Evolutionary conservation across 2,797 vertebrate genomes (phyloP).

Genomic region (Gallinago solitaria): DNA sequence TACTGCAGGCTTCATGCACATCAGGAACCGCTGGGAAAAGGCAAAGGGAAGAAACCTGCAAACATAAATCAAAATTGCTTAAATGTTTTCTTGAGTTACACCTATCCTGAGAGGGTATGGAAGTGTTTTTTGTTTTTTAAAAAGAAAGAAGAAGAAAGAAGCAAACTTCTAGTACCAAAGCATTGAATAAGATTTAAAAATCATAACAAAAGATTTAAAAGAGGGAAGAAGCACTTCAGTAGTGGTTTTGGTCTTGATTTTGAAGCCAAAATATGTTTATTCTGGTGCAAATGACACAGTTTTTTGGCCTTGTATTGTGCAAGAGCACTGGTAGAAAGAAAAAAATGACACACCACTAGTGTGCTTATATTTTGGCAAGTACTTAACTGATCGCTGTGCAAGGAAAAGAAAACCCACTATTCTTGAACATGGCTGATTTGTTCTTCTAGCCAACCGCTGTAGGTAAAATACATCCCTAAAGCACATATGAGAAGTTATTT

Average conservation of each 20-base stretch:
- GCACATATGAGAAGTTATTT: background rate
- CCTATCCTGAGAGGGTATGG: background rate
- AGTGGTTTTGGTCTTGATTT: background rate
- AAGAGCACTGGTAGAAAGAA: background rate
- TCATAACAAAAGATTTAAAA: background rate
- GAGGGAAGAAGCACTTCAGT: background rate
- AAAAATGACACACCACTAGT: background rate
- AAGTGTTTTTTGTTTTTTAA: background rate
- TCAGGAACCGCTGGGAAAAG: background rate
- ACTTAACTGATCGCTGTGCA: background rate
- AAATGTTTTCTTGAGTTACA: background rate
- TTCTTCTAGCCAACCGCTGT: background rate
- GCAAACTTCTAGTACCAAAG: background rate
- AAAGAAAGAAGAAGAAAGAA: background rate
- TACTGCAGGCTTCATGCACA: background rate
- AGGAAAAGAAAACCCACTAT: background rate
- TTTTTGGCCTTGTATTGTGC: background rate
- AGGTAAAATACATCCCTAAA: background rate
- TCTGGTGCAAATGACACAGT: background rate
- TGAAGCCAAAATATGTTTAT: background rate
- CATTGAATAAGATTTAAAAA: background rate
- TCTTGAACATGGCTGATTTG: background rate
- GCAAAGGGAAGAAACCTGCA: background rate
- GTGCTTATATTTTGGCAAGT: background rate
- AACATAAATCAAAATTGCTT: background rate